Base-by-base conservation (phyloP, 2,113 vertebrate genomes). In the Echinops telfairi region DNA sequence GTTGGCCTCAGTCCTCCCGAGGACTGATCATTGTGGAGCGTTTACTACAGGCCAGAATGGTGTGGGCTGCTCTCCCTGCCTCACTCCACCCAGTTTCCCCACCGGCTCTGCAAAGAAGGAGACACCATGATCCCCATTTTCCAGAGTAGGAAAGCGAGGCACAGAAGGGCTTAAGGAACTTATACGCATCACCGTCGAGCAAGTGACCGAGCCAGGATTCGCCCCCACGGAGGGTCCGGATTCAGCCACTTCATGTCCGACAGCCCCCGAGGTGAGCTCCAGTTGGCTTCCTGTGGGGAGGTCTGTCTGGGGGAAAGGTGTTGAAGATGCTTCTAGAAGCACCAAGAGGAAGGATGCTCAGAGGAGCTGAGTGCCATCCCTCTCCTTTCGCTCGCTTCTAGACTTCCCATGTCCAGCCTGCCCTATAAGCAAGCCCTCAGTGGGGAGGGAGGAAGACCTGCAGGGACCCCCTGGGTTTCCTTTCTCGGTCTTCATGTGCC, bases 291-390 rank as follows among this genome's bases (percentile, higher is more conserved):
- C 47, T 86, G 11, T 4, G 38, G 60, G 81, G n/a, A 27, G 36
- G 68, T 36, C 4, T 5, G 76, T 36, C n/a, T 2, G 22, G 38
- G 64, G 6, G 29, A 58, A 70, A 40, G 53, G 9, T 16, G 31
- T 60, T 36, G 53, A 25, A 15, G 31, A 6, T 68, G 38, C 47
- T 88, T 79, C 68, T 22, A 15, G 93, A 78, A 87, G 47, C 70
- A 29, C 47, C 17, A 14, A 77, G 57, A 7, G 11, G 88, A 27
- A 53, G 14, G 77, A 25, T 57, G 22, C 0, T 14, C 8, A 70
- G 40, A 15, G 6, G 40, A 15, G 6, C 0, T 2, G n/a, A 29
- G 12, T 1, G 4, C 29, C 25, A 11, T 71, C 17, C 2, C 17
- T 14, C 36, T 78, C 4, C 43, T 4, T 57, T 9, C 76, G 79